A percentile compares a stretch with the other conserved stretches of the same genome.
These are phyloP conservation scores for Atta colombica DNA, from an alignment of 1,140 invertebrate genomes.

Conservation along the genomic window DNA sequence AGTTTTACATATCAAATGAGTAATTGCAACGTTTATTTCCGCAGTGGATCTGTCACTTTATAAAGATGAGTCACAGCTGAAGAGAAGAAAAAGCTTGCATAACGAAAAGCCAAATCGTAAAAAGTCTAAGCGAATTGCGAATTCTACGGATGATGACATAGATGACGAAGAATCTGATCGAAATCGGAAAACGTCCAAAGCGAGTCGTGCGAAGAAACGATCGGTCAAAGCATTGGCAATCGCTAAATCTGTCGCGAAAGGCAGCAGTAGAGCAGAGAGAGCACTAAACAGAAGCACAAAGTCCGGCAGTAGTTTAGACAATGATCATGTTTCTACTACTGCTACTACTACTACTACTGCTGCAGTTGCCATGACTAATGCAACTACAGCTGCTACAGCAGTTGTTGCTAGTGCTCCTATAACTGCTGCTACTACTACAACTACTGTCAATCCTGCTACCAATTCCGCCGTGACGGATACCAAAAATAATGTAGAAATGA, in stretches of 20 bases:
- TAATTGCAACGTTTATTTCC: slow-evolving; percentile 74
- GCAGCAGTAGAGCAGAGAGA: slow-evolving; percentile 83
- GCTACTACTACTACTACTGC: slow-evolving; percentile 49
- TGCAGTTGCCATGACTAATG: slow-evolving; percentile 55
- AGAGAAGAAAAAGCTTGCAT: slow-evolving; percentile 87
- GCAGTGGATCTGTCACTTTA: slow-evolving; percentile 93
- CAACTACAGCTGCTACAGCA: slow-evolving; percentile 52
- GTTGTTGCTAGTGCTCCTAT: slow-evolving; percentile 51
- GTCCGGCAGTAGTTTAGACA: slow-evolving; percentile 58
- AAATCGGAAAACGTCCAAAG: slow-evolving; percentile 76
- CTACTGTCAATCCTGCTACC: slow-evolving; percentile 30
- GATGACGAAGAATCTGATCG: slow-evolving; percentile 68
- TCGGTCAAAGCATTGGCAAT: slow-evolving; percentile 80
- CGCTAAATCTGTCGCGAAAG: slow-evolving; percentile 82
- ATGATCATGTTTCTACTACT: slow-evolving; percentile 62
- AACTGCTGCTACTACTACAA: slow-evolving; percentile 53
- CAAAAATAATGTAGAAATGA: slow-evolving; percentile 72
- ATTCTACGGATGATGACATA: slow-evolving; percentile 70
- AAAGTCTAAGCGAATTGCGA: slow-evolving; percentile 69
- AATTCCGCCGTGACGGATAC: slow-evolving; percentile 35
- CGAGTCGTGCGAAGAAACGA: slow-evolving; percentile 80
- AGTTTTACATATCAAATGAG: neutral
- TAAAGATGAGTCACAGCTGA: slow-evolving; percentile 92
- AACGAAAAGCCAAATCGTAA: slow-evolving; percentile 82
- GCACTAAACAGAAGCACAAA: slow-evolving; percentile 80